Evolutionary conservation across 2,888 invertebrate genomes (phyloP).

Genomic region (Clunio marinus): DNA sequence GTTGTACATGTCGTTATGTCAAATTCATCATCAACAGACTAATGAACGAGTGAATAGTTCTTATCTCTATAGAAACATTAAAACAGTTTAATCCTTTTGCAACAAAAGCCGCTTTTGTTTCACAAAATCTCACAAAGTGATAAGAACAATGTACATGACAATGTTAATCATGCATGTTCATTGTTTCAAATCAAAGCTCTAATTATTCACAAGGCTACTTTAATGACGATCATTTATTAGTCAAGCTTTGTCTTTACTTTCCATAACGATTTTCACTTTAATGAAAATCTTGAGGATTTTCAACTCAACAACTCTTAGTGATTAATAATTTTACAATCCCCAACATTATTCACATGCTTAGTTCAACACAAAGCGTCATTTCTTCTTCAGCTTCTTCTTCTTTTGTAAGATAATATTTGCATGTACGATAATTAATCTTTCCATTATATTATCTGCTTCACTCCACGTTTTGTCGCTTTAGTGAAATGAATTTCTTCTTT

Average conservation of each 20-base stretch:
- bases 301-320: slow-evolving; percentile 16
- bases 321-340: slow-evolving; percentile 25
- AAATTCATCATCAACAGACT: not conserved
- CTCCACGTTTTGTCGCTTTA: not conserved
- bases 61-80: not conserved
- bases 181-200: not conserved
- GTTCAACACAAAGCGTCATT: not conserved
- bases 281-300: slow-evolving; percentile 24
- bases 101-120: not conserved
- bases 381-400: not conserved
- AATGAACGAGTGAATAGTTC: not conserved
- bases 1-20: not conserved
- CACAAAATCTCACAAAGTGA: not conserved
- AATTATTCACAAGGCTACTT: slow-evolving; percentile 27
- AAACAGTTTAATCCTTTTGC: not conserved
- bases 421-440: slow-evolving; percentile 17
- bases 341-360: slow-evolving; percentile 13
- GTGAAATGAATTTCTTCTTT: not conserved
- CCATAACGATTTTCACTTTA: not conserved
- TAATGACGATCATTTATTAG: slow-evolving; percentile 31
- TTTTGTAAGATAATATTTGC: slow-evolving; percentile 22
- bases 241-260: slow-evolving; percentile 1
- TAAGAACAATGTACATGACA: not conserved
- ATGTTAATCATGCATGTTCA: slow-evolving; percentile 27
- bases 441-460: not conserved